These are phyloP conservation scores for Brachionus koreanus DNA, from an alignment of 1,140 invertebrate genomes.

Conservation along the genomic window DNA sequence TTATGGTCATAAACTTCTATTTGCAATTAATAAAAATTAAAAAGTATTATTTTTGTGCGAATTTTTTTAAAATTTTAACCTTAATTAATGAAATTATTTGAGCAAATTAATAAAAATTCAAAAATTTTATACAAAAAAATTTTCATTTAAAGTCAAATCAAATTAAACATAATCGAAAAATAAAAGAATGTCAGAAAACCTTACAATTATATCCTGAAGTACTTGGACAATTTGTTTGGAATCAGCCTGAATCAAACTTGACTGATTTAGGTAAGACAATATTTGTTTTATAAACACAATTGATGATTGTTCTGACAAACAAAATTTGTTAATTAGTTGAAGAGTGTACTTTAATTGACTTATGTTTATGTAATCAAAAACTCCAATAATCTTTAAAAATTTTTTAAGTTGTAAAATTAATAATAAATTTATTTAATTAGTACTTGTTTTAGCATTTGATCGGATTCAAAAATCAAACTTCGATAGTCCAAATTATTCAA, in stretches of 20 bases:
- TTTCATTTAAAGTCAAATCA: too few relatives aligned
- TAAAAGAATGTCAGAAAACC: too few relatives aligned
- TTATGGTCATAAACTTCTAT: too few relatives aligned
- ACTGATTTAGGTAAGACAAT: slow-evolving; percentile 24
- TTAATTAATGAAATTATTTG: too few relatives aligned
- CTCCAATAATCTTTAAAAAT: neutral
- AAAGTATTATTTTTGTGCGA: too few relatives aligned
- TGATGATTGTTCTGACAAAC: neutral
- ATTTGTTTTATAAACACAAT: slow-evolving; percentile 40
- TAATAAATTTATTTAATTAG: neutral
- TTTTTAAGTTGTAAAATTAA: neutral
- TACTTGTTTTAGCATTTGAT: neutral
- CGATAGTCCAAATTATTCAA: neutral
- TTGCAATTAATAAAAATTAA: too few relatives aligned
- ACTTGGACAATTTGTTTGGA: slow-evolving; percentile 23
- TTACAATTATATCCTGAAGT: slow-evolving; percentile 46
- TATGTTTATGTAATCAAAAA: neutral
- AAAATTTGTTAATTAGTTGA: neutral
- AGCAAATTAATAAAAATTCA: too few relatives aligned
- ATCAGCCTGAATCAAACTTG: slow-evolving; percentile 23
- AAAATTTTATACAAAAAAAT: too few relatives aligned
- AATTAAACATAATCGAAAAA: too few relatives aligned
- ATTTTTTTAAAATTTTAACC: too few relatives aligned
- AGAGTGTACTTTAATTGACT: neutral
- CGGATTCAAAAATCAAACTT: neutral